These are phyloP conservation scores for Terrapene triunguis DNA, from an alignment of 2,113 vertebrate genomes.

Conservation along the genomic window DNA sequence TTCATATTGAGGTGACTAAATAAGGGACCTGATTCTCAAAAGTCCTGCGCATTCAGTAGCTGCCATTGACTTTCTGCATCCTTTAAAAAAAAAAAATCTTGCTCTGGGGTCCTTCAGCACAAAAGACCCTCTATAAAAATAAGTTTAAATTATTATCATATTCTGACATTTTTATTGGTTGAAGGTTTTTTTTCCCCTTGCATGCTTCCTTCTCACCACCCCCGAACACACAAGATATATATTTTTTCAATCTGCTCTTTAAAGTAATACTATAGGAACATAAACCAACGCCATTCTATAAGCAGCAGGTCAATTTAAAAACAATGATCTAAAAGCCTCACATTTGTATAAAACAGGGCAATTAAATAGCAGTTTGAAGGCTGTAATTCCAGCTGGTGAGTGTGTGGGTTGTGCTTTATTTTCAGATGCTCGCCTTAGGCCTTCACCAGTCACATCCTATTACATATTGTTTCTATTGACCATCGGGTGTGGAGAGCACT, in stretches of 20 bases:
- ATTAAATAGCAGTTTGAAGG: slow-evolving; percentile 5
- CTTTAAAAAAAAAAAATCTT: not conserved
- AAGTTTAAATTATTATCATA: not conserved
- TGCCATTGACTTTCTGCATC: not conserved
- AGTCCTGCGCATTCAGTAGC: not conserved
- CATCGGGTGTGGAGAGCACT: not conserved
- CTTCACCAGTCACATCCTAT: slow-evolving; percentile 37
- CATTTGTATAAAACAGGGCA: not conserved
- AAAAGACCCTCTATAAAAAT: not conserved
- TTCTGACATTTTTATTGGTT: slow-evolving; percentile 1
- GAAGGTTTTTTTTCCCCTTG: not conserved
- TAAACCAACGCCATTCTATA: not conserved
- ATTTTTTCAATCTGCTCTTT: not conserved
- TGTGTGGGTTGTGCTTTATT: slow-evolving; percentile 5
- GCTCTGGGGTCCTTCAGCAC: not conserved
- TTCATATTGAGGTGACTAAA: not conserved
- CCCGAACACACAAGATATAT: not conserved
- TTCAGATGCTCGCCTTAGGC: slow-evolving; percentile 29
- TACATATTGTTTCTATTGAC: not conserved
- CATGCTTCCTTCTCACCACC: not conserved
- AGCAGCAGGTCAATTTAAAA: slow-evolving; percentile 26
- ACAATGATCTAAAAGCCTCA: not conserved
- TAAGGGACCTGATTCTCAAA: not conserved
- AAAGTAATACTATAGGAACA: not conserved
- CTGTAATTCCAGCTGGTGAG: slow-evolving; percentile 30